These are phyloP conservation scores for Megaceryle alcyon DNA, from an alignment of 2,797 vertebrate genomes.

Conservation along the genomic window DNA sequence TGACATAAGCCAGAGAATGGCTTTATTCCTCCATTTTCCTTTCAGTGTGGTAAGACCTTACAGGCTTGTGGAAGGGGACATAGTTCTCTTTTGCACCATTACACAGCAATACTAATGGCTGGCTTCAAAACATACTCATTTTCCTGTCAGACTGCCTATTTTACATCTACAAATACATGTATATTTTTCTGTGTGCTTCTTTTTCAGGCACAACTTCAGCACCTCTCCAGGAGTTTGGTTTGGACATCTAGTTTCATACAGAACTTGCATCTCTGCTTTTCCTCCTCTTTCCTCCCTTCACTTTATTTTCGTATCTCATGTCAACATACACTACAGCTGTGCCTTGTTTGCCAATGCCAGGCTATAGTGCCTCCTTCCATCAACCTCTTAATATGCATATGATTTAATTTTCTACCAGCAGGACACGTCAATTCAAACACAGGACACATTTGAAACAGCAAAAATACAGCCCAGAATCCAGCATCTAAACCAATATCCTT, in stretches of 20 bases:
- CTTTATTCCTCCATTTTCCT: neutral
- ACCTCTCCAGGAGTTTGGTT: neutral
- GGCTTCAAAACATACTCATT: constrained; percentile 1
- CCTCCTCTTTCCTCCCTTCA: neutral
- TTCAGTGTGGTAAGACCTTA: neutral
- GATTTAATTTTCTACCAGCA: constrained; percentile 34
- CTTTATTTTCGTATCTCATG: neutral
- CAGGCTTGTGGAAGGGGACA: neutral
- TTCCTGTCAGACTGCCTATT: constrained; percentile 17
- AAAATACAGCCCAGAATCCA: neutral
- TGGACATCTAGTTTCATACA: neutral
- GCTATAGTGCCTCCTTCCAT: neutral
- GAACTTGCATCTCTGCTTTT: neutral
- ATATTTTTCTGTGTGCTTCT: constrained; percentile 2
- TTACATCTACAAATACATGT: neutral
- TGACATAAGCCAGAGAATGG: neutral
- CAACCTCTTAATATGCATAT: neutral
- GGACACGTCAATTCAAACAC: neutral
- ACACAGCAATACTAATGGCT: neutral
- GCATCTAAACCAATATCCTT: neutral
- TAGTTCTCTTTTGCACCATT: neutral
- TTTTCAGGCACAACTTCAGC: constrained; percentile 4
- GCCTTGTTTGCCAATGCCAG: constrained; percentile 6
- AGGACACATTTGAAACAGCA: neutral
- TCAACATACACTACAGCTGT: neutral